Evolutionary conservation across 92 coral and sea anemone species (phyloP).

Genomic region (Siderastrea radians): DNA sequence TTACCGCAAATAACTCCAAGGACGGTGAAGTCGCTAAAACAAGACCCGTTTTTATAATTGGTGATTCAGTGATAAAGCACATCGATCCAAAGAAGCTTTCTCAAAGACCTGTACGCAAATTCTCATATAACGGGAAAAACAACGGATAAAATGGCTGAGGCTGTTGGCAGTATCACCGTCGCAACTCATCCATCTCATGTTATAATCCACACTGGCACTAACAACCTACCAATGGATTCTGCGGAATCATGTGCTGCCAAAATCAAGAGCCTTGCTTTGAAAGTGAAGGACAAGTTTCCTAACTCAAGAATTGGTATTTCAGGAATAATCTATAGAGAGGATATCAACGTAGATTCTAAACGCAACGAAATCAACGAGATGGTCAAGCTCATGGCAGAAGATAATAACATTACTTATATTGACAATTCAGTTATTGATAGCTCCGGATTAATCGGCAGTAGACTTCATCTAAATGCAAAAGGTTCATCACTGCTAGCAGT

Average conservation of each 20-base stretch:
- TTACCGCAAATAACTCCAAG: not conserved
- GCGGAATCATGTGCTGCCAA: too few relatives aligned
- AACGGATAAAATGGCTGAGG: not conserved
- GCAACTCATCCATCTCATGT: not conserved
- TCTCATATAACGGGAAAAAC: not conserved
- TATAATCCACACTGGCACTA: not conserved
- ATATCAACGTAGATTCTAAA: too few relatives aligned
- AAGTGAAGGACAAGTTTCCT: too few relatives aligned
- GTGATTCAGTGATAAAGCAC: constrained; percentile 14
- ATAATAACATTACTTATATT: too few relatives aligned
- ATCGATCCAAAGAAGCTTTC: constrained; percentile 13
- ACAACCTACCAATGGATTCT: not conserved
- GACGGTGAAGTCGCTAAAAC: not conserved
- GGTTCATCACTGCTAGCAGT: too few relatives aligned
- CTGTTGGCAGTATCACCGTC: not conserved
- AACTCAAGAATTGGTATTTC: not conserved
- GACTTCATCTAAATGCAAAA: too few relatives aligned
- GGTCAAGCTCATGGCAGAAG: too few relatives aligned
- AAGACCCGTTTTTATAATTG: not conserved
- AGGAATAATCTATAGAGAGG: too few relatives aligned
- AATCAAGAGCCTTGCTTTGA: too few relatives aligned
- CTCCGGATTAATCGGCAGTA: not conserved
- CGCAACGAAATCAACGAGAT: too few relatives aligned
- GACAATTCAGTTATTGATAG: too few relatives aligned
- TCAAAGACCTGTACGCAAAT: not conserved